Evolutionary conservation across 2,888 invertebrate species (phyloP), one percentile per base, ranked within the genome.

Genomic region (Macrophya annulata): DNA sequence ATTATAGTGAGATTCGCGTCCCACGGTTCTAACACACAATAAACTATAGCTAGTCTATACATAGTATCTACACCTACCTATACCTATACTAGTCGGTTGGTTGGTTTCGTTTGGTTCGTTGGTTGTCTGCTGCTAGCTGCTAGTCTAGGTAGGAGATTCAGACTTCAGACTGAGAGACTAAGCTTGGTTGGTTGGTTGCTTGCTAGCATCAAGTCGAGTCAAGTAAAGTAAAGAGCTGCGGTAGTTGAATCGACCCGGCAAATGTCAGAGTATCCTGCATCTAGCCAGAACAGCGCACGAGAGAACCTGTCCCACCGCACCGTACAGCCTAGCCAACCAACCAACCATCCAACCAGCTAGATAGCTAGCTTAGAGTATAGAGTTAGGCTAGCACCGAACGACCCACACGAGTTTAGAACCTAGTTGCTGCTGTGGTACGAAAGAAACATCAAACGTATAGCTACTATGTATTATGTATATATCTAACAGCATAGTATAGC

Each of bases 231-330:
- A 31, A 31, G 31, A 31, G 79, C 59, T 62, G 25, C 25, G 62
- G 59, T 43, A n/a, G 59, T 31, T 81, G 59, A 43, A 91, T 91
- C 91, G 91, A 90, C 90, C 91, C 89, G 89, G 92, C 91, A 92
- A 92, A 92, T 92, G 92, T 92, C 92, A 92, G 90, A 92, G 90
- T 92, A 90, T 91, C 89, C 88, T 89, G 89, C 88, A 86, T 82
- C 85, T 86, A 83, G 82, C 65, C 45, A 79, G 86, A 84, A 86
- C 83, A 77, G 87, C 86, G 85, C 81, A 85, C 85, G 85, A 87
- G 85, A 87, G 87, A 88, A 88, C 88, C 88, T 88, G 88, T 88
- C 88, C 87, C 87, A 87, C 87, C 84, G 72, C 43, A 43, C 43
- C 81, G 55, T 31, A 65, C 82, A 62, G 21, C 31, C 40, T 31